Evolutionary conservation across 1,140 invertebrate genomes (phyloP).

Genomic region (Zaprionus nigranus): DNA sequence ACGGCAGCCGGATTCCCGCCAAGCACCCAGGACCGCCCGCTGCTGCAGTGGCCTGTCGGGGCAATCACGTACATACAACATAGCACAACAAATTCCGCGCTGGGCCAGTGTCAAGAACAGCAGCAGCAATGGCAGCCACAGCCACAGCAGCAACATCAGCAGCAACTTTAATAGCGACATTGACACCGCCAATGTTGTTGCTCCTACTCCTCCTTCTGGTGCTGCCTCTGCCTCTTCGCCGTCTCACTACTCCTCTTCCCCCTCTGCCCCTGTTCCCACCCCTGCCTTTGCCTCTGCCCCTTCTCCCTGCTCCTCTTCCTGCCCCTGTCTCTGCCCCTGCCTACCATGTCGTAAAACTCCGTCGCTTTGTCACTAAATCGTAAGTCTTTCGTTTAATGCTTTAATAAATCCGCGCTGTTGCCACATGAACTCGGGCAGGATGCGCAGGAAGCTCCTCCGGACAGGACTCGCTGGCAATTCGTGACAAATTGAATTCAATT

Average conservation of each 20-base stretch:
- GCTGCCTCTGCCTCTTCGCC: not conserved
- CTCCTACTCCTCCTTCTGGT: slow-evolving; percentile 7
- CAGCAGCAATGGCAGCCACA: slow-evolving; percentile 21
- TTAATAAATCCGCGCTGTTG: slow-evolving; percentile 67
- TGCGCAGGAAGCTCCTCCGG: not conserved
- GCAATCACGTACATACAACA: slow-evolving; percentile 57
- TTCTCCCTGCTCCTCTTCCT: too few species aligned
- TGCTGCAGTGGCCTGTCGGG: slow-evolving; percentile 67
- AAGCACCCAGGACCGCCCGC: slow-evolving; percentile 46
- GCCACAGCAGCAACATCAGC: slow-evolving; percentile 53
- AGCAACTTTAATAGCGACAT: slow-evolving; percentile 67
- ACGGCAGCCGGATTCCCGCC: slow-evolving; percentile 21
- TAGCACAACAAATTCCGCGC: slow-evolving; percentile 1
- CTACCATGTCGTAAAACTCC: slow-evolving; percentile 53
- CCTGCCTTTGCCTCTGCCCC: not conserved
- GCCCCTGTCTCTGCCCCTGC: not conserved
- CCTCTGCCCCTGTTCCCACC: not conserved
- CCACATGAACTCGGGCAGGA: not conserved
- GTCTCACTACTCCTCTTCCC: not conserved
- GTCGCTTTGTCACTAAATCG: slow-evolving; percentile 64
- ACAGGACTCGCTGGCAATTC: slow-evolving; percentile 53
- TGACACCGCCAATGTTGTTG: slow-evolving; percentile 59
- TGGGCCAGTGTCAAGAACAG: slow-evolving; percentile 39
- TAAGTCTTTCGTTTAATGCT: slow-evolving; percentile 76
- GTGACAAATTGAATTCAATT: slow-evolving; percentile 78